phyloP scores from a whole-genome alignment of 2,113 vertebrate genomes.

The Prochilodus magdalenae region DNA sequence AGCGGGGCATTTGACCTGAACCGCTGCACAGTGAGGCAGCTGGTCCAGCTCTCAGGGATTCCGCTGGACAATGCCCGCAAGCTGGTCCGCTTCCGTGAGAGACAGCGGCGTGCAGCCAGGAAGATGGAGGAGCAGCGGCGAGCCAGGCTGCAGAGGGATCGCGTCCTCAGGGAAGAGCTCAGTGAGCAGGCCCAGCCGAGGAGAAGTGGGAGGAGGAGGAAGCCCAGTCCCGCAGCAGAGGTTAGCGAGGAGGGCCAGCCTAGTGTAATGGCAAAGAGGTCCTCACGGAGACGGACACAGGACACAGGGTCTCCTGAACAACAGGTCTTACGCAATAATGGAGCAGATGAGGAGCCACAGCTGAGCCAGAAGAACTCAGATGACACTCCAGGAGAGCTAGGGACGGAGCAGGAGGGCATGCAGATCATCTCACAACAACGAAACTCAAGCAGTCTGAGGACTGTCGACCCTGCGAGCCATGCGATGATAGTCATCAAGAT shows the following conservation, averaged over 20 bases:
- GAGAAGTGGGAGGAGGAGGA: background rate
- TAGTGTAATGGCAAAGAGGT: background rate
- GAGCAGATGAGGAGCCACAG: background rate
- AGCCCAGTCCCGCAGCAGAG: background rate
- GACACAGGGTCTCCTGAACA: background rate
- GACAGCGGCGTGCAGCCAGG: constrained; percentile 1
- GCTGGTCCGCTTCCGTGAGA: constrained; percentile 14
- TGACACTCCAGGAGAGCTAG: too few relatives aligned
- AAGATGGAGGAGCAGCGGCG: constrained; percentile 15
- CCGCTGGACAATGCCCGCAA: constrained; percentile 25
- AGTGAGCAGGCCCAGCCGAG: background rate
- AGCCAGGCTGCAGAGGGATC: constrained; percentile 1
- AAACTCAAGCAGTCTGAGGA: background rate
- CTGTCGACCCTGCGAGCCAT: background rate
- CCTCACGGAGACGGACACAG: background rate
- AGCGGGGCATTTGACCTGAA: constrained; percentile 44
- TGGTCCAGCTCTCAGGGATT: constrained; percentile 39
- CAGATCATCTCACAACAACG: too few relatives aligned
- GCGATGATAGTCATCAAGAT: constrained; percentile 16
- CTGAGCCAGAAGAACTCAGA: background rate
- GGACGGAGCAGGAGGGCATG: too few relatives aligned
- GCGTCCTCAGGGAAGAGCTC: background rate
- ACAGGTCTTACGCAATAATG: background rate
- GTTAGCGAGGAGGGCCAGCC: background rate
- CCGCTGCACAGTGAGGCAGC: constrained; percentile 35